Conservation (phyloP, 2,113 vertebrate species). For the Pelusios castaneus region DNA sequence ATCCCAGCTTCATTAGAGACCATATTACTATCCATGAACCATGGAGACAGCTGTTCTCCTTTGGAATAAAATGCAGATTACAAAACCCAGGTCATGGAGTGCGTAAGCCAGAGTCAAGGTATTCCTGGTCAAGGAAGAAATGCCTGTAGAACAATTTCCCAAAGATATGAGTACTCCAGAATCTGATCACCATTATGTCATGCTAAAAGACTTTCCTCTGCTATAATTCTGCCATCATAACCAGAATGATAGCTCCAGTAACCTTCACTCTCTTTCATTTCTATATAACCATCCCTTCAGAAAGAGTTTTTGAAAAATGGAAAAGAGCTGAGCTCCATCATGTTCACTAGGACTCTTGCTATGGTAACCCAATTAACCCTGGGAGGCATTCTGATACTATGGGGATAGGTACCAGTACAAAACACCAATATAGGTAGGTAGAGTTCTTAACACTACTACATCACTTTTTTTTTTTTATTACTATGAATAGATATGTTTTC, state of each 20-base stretch:
- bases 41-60: not conserved
- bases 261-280: not conserved
- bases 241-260: not conserved
- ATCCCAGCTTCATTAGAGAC: not conserved
- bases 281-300: not conserved
- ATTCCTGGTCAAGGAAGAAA: not conserved
- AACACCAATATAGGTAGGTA: not conserved
- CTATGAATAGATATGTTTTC: not conserved
- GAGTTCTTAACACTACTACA: not conserved
- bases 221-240: not conserved
- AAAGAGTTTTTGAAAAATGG: fast-evolving
- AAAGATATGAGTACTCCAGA: not conserved
- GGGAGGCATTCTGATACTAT: not conserved
- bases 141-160: fast-evolving
- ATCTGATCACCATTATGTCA: not conserved
- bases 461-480: not conserved
- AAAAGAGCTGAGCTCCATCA: not conserved
- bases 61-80: not conserved
- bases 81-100: not conserved
- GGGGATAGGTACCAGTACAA: not conserved
- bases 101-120: not conserved
- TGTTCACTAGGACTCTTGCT: not conserved
- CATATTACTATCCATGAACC: not conserved
- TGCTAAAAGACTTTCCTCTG: not conserved
- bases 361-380: not conserved